These are phyloP conservation scores for Octopus bimaculoides DNA, from an alignment of 1,140 invertebrate genomes.

Conservation along the genomic window DNA sequence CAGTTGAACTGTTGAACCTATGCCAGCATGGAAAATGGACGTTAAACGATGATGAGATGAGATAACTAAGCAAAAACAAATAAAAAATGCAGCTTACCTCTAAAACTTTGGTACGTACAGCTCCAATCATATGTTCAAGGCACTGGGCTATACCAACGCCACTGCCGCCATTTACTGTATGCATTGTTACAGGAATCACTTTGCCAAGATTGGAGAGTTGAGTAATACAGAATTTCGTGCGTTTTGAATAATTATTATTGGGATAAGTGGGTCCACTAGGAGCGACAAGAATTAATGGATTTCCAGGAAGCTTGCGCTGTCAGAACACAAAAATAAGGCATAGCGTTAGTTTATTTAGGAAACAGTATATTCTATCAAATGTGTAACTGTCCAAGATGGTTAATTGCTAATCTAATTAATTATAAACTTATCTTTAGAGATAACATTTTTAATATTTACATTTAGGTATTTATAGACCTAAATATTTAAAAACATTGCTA, in stretches of 20 bases:
- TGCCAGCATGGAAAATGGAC: no score
- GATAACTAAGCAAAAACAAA: no score
- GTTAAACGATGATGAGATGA: no score
- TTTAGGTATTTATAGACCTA: no score
- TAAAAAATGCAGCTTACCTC: slow-evolving; percentile 55
- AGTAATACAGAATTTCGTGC: slow-evolving; percentile 70
- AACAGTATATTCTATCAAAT: no score
- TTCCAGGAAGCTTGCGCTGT: slow-evolving; percentile 71
- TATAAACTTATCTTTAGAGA: no score
- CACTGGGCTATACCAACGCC: slow-evolving; percentile 54
- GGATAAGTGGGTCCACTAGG: slow-evolving; percentile 63
- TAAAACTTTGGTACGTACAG: slow-evolving; percentile 69
- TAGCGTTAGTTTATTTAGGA: no score
- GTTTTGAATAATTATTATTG: slow-evolving; percentile 58
- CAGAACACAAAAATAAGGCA: slow-evolving; percentile 27
- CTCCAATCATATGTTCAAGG: slow-evolving; percentile 70
- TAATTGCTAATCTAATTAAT: no score
- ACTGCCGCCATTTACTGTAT: slow-evolving; percentile 42
- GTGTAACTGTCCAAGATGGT: no score
- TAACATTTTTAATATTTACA: no score
- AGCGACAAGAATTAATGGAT: slow-evolving; percentile 70
- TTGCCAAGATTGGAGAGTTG: slow-evolving; percentile 70
- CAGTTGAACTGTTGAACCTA: no score
- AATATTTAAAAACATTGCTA: no score
- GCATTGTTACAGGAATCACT: slow-evolving; percentile 66